phyloP scores from a whole-genome alignment of 2,797 vertebrate species.

The Siniperca scherzeri region DNA sequence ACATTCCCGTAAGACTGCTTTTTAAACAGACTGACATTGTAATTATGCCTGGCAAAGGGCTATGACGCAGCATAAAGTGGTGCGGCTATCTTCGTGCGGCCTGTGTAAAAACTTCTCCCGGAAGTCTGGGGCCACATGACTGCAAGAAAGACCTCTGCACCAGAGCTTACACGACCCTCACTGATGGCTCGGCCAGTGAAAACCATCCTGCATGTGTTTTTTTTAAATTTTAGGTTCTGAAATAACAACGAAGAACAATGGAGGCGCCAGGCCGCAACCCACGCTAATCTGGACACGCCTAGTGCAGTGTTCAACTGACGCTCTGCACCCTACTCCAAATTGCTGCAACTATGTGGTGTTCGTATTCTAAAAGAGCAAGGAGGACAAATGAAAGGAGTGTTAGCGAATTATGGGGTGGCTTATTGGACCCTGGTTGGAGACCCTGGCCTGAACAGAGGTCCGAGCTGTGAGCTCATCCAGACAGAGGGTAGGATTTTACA shows the following conservation, averaged over 20 bases:
- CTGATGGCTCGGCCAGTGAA: conserved; percentile 63
- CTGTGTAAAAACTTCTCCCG: conserved; percentile 59
- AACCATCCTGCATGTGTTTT: conserved; percentile 60
- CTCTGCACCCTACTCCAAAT: conserved; percentile 28
- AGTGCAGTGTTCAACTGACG: conserved; percentile 53
- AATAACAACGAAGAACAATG: conserved; percentile 81
- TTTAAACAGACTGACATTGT: conserved; percentile 79
- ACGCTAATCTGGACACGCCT: conserved; percentile 74
- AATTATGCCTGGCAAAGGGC: conserved; percentile 74
- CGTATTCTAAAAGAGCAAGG: conserved; percentile 29
- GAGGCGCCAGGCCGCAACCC: conserved; percentile 73
- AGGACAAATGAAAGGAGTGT: conserved; percentile 59
- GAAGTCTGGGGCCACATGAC: conserved; percentile 60
- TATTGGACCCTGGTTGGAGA: conserved; percentile 60
- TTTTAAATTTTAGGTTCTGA: conserved; percentile 59
- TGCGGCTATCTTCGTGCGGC: conserved; percentile 62
- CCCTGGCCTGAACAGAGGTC: conserved; percentile 53
- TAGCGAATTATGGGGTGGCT: conserved; percentile 57
- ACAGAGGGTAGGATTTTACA: conserved; percentile 65
- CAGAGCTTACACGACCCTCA: conserved; percentile 56
- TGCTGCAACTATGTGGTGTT: conserved; percentile 53
- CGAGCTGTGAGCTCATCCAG: conserved; percentile 71
- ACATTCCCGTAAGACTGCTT: conserved; percentile 74
- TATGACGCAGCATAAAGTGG: conserved; percentile 64
- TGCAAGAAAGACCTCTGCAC: conserved; percentile 63